A percentile compares a stretch with the other conserved stretches of the same genome.
These are phyloP conservation scores for Limanda limanda DNA, from an alignment of 2,113 vertebrate species.

Conservation along the genomic window DNA sequence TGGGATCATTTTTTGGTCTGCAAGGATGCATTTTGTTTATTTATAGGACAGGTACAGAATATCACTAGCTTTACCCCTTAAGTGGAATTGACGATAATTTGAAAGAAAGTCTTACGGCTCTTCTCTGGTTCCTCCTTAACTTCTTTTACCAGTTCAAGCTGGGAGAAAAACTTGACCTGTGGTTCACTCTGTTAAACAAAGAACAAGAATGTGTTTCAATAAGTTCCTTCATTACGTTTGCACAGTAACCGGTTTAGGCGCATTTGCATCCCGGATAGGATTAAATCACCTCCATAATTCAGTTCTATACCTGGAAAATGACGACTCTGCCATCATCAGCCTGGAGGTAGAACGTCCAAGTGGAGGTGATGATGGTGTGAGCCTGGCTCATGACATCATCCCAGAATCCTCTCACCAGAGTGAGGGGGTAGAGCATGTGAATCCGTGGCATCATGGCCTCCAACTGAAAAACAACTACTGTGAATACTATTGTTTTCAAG, in stretches of 20 bases:
- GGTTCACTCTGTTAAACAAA: constrained; percentile 87
- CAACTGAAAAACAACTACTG: constrained; percentile 77
- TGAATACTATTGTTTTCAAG: not conserved
- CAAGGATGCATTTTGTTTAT: not conserved
- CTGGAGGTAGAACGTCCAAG: constrained; percentile 98
- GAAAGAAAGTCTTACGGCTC: constrained; percentile 82
- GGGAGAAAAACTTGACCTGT: constrained; percentile 89
- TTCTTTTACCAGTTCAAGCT: constrained; percentile 84
- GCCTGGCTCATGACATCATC: constrained; percentile 95
- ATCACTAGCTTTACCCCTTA: not conserved
- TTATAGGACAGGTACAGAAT: not conserved
- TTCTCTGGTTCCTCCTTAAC: constrained; percentile 80
- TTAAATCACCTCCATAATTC: not conserved
- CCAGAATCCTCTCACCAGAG: constrained; percentile 92
- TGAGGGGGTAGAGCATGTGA: constrained; percentile 93
- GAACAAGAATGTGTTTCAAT: not conserved
- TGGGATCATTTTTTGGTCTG: no score
- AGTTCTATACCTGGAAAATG: constrained; percentile 90
- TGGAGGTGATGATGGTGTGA: constrained; percentile 93
- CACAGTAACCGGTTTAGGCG: not conserved
- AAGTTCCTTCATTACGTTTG: not conserved
- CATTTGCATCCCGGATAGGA: not conserved
- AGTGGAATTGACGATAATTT: not conserved
- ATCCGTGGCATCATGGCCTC: constrained; percentile 95
- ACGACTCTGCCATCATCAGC: constrained; percentile 96